Evolutionary conservation across 2,113 vertebrate genomes (phyloP).

Genomic region (Lichenostomus cassidix): DNA sequence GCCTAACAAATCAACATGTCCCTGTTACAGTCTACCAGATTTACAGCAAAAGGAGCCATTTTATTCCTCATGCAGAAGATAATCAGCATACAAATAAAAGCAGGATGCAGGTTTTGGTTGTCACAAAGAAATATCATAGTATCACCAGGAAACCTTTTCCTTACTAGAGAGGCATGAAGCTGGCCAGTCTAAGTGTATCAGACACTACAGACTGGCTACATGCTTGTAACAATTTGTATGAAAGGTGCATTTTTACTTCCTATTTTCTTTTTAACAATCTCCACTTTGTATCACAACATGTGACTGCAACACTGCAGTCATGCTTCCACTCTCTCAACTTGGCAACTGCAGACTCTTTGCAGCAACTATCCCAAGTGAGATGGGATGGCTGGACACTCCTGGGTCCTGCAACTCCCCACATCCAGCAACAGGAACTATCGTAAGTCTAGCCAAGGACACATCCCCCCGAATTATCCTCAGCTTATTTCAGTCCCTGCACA

Average conservation of each 20-base stretch:
- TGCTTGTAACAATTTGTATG: fast-evolving
- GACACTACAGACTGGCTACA: not conserved
- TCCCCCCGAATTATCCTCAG: not conserved
- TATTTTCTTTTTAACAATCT: not conserved
- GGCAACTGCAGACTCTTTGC: not conserved
- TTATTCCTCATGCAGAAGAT: not conserved
- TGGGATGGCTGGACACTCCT: not conserved
- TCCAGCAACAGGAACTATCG: not conserved
- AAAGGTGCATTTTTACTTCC: not conserved
- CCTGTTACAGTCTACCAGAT: not conserved
- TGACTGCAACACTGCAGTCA: not conserved
- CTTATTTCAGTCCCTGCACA: not conserved
- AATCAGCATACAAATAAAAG: not conserved
- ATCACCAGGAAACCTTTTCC: not conserved
- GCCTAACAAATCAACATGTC: not conserved
- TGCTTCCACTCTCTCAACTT: not conserved
- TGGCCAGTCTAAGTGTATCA: not conserved
- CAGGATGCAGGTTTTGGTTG: not conserved
- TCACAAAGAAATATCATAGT: not conserved
- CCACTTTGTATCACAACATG: not conserved
- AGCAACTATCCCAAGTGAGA: not conserved
- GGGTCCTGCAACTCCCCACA: not conserved
- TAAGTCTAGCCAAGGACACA: not conserved
- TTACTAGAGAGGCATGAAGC: not conserved
- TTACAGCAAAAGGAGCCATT: not conserved